phyloP scores from a whole-genome alignment of 2,797 vertebrate genomes.

The Scolopax rusticola region DNA sequence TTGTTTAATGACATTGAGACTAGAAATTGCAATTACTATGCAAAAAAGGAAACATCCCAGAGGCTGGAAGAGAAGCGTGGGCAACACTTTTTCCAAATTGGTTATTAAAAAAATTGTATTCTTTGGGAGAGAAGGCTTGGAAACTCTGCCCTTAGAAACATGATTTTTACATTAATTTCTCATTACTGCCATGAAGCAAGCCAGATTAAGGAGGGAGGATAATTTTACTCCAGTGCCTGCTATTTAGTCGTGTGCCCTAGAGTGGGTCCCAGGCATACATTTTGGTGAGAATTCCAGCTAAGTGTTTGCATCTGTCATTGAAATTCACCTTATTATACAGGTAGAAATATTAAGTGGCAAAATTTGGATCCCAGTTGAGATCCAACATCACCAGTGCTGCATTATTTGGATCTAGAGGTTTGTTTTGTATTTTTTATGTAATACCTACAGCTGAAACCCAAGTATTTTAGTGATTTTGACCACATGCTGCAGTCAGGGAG shows the following conservation, averaged over 20 bases:
- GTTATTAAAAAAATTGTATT: background rate
- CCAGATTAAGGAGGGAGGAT: background rate
- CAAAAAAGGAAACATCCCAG: background rate
- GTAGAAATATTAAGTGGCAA: background rate
- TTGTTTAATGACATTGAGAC: background rate
- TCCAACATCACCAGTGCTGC: background rate
- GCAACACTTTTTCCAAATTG: background rate
- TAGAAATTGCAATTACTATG: background rate
- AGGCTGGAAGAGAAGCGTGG: rapidly evolving
- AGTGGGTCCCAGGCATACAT: background rate
- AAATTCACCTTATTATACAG: background rate
- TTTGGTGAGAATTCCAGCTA: background rate
- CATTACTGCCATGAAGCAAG: background rate
- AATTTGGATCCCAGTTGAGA: background rate
- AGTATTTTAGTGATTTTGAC: background rate
- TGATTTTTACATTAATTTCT: background rate
- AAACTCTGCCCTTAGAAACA: background rate
- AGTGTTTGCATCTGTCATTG: background rate
- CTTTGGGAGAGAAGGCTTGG: background rate
- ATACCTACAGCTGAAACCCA: background rate
- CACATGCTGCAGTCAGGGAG: background rate
- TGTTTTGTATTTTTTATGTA: background rate
- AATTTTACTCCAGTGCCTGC: background rate
- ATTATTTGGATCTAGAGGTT: background rate
- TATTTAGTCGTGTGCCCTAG: background rate